Evolutionary conservation across 1,140 invertebrate genomes (phyloP), one percentile per base, ranked within the genome.

Genomic region (Temnothorax longispinosus): DNA sequence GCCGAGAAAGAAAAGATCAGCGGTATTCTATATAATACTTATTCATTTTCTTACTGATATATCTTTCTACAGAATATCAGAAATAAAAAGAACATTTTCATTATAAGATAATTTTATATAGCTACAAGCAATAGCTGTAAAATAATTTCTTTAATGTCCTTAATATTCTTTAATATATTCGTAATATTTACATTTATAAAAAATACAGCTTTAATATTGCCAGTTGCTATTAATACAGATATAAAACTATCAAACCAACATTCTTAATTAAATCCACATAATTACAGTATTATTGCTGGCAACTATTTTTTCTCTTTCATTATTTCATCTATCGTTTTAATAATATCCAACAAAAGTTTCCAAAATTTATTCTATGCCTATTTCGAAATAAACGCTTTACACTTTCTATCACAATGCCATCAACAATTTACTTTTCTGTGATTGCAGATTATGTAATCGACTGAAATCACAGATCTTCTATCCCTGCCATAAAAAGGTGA

Each of bases 401-500:
- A 47, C 44, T 50, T 41, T 62, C 3, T 8, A 27, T 85, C 10
- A 2, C n/a, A 21, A 78, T 7, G 13, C 13, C 7, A 21, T n/a
- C 3, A 56, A 47, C 38, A 47, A 50, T 47, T 58, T n/a, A n/a
- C 8, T 27, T 84, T 18, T 47, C n/a, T 58, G 41, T 35, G 7
- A 71, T 81, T 91, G 32, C 85, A 95, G 94, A 75, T 78, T 94
- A 18, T 95, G 94, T 81, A 95, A 92, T 71, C 88, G 94, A 8
- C 67, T 95, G 76, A 92, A 92, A 47, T 94, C 94, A 41, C 91
- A 92, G 56, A 92, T 94, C 41, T 95, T 95, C 81, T 93, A 93
- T 72, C 88, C 96, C 3, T 99, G 98, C 91, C 96, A 97, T 87
- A 96, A 96, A 86, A 97, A 97, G 90, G 96, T 98, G 64, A 98